Percentiles rank a stretch among this genome's conserved stretches.
phyloP scores from a whole-genome alignment of 92 coral and sea anemone species.

The Phenganax marumi region DNA sequence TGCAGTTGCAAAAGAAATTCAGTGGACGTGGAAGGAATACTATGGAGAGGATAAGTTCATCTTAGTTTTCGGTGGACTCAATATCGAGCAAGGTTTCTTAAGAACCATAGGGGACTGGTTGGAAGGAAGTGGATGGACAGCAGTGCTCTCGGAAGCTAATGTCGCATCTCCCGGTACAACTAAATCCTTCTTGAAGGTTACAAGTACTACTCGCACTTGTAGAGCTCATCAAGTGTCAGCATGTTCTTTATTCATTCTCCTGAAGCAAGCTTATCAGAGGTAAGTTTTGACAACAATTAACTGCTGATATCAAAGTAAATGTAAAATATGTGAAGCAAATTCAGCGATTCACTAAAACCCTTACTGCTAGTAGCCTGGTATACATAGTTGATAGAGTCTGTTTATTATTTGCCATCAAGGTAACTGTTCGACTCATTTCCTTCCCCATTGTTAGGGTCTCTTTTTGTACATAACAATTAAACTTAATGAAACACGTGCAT shows the following conservation, averaged over 20 bases:
- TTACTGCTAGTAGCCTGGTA: no score
- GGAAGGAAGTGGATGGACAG: slow-evolving; percentile 10
- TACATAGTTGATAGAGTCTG: no score
- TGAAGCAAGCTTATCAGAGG: background rate
- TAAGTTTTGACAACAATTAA: no score
- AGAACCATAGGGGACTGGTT: background rate
- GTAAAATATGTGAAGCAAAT: no score
- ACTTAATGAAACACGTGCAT: no score
- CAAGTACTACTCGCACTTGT: background rate
- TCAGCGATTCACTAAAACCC: no score
- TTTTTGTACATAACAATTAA: background rate
- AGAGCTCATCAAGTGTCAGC: background rate
- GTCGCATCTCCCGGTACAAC: background rate
- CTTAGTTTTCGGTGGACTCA: background rate
- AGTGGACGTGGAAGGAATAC: slow-evolving; percentile 3
- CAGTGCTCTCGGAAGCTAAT: background rate
- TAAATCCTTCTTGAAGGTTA: background rate
- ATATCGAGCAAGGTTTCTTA: background rate
- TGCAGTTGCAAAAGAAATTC: slow-evolving; percentile 18
- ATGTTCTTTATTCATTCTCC: background rate
- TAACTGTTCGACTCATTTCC: no score
- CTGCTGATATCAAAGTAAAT: no score
- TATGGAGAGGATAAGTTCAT: slow-evolving; percentile 2
- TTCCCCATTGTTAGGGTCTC: no score
- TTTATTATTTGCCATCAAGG: no score